Evolutionary conservation across 2,888 invertebrate species (phyloP).

Genomic region (Drosophila tanythrix): DNA sequence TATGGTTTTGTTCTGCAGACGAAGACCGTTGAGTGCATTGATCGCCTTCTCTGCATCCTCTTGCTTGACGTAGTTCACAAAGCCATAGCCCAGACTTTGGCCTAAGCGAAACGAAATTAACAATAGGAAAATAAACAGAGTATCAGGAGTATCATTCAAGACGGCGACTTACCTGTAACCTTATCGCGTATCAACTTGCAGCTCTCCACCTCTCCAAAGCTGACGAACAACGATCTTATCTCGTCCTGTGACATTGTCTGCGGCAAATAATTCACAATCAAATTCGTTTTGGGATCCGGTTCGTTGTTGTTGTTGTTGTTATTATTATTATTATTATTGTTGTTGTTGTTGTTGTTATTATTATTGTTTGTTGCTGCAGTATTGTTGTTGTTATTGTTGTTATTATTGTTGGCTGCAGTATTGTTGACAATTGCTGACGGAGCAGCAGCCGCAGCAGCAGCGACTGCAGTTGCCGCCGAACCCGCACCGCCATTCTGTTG

Average conservation of each 20-base stretch:
- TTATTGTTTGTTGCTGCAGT: constrained; percentile 85
- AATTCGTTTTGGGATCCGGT: constrained; percentile 95
- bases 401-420: constrained; percentile 50
- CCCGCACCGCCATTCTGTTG: constrained; percentile 74
- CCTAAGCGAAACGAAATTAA: constrained; percentile 85
- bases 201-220: constrained; percentile 98
- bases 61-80: constrained; percentile 99
- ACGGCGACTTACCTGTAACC: constrained; percentile 89
- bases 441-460: constrained; percentile 36
- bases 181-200: constrained; percentile 99
- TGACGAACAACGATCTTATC: constrained; percentile 96
- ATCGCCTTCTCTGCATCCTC: constrained; percentile 99
- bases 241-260: constrained; percentile 98
- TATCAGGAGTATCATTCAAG: not conserved
- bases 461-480: constrained; percentile 44
- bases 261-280: constrained; percentile 97
- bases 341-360: constrained; percentile 85
- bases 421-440: constrained; percentile 84
- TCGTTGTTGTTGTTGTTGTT: constrained; percentile 79
- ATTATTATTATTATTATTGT: constrained; percentile 40
- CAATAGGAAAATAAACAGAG: not conserved
- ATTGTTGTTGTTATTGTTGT: constrained; percentile 63
- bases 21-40: constrained; percentile 97
- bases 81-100: constrained; percentile 99
- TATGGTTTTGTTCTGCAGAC: constrained; percentile 99